Percentiles rank a stretch among this genome's conserved stretches.
phyloP scores from a whole-genome alignment of 2,888 invertebrate species.

The Spodoptera exigua region DNA sequence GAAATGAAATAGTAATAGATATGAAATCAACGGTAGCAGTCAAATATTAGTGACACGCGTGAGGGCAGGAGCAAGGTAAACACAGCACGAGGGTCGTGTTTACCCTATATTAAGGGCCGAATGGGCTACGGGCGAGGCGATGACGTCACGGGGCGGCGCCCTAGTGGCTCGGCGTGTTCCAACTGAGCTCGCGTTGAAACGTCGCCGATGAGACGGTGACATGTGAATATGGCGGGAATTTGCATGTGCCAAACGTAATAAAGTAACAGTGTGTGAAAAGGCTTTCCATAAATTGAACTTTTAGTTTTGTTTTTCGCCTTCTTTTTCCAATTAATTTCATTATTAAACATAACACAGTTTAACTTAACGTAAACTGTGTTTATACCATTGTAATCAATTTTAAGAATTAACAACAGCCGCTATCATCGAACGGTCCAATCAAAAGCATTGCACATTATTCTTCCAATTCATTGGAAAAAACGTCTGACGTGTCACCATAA shows the following conservation, averaged over 20 bases:
- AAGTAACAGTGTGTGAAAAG: not conserved
- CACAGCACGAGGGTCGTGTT: conserved; percentile 67
- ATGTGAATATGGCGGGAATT: conserved; percentile 39
- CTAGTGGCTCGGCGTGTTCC: conserved; percentile 75
- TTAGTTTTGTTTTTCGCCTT: too few relatives aligned
- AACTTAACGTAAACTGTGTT: not conserved
- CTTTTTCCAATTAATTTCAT: not conserved
- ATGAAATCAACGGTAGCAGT: conserved; percentile 40
- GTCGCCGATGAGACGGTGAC: conserved; percentile 75
- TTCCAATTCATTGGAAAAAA: conserved; percentile 27
- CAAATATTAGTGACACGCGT: conserved; percentile 48
- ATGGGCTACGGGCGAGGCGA: conserved; percentile 66
- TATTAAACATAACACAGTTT: not conserved
- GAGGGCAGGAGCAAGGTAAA: conserved; percentile 61
- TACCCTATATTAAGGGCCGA: conserved; percentile 61
- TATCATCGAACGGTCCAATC: not conserved
- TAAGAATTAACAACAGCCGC: not conserved
- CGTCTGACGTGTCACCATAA: conserved; percentile 37
- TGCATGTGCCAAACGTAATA: conserved; percentile 28
- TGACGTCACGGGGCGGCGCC: conserved; percentile 83
- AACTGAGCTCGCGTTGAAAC: conserved; percentile 74
- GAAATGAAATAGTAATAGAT: conserved; percentile 22
- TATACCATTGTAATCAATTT: not conserved
- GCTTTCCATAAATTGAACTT: too few relatives aligned
- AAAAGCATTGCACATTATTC: conserved; percentile 10